A percentile compares a stretch with the other conserved stretches of the same genome.
Evolutionary conservation across 2,888 invertebrate genomes (phyloP).

Genomic region (Cephus pulcher): DNA sequence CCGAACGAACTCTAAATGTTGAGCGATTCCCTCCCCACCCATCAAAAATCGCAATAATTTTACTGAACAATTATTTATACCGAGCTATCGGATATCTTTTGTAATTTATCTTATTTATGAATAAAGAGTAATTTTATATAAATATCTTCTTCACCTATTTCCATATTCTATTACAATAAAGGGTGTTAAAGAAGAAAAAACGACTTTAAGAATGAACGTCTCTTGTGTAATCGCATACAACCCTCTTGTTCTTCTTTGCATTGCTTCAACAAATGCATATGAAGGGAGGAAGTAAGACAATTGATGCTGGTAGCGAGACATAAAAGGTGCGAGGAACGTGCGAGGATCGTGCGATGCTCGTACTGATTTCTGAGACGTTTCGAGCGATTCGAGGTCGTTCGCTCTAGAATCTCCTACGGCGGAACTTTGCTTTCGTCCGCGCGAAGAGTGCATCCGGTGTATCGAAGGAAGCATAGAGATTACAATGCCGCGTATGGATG

Average conservation of each 20-base stretch:
- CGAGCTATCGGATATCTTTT: constrained; percentile 38
- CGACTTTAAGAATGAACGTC: too few species aligned
- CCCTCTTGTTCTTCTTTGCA: too few species aligned
- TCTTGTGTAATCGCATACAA: too few species aligned
- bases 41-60: constrained; percentile 28
- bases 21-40: neutral
- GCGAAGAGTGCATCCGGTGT: constrained; percentile 58
- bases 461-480: constrained; percentile 30
- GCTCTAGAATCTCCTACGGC: constrained; percentile 12
- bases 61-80: constrained; percentile 48
- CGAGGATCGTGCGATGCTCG: too few species aligned
- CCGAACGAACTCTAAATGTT: too few species aligned
- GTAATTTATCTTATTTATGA: constrained; percentile 62
- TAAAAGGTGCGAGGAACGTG: too few species aligned
- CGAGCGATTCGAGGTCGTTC: neutral
- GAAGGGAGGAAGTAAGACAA: too few species aligned
- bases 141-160: neutral
- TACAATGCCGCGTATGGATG: neutral
- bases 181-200: too few species aligned
- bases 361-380: too few species aligned
- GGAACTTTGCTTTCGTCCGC: constrained; percentile 42
- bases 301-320: too few species aligned
- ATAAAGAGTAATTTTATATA: constrained; percentile 53
- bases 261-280: too few species aligned
- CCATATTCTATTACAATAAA: too few species aligned